These are phyloP conservation scores for Hedychridium roseum DNA, from an alignment of 2,888 invertebrate genomes.

Conservation along the genomic window DNA sequence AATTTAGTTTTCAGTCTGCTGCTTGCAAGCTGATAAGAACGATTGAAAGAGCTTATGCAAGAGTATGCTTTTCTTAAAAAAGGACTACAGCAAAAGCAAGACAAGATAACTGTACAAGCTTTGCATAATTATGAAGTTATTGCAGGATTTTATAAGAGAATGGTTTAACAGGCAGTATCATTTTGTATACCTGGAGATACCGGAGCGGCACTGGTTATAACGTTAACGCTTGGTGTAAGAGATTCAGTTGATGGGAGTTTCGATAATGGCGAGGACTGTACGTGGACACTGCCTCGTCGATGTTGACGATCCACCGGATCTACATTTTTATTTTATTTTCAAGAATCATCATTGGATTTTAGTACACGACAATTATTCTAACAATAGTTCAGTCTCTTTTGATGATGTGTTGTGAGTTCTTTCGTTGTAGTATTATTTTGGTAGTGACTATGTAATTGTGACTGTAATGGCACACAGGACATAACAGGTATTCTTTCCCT, in stretches of 20 bases:
- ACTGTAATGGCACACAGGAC: no score
- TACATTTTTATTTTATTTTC: conserved; percentile 34
- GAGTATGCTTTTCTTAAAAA: background rate
- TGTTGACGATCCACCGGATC: conserved; percentile 58
- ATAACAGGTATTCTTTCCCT: no score
- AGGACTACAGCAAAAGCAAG: background rate
- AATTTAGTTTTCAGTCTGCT: no score
- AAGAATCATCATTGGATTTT: no score
- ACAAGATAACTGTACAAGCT: conserved; percentile 17
- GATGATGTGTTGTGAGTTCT: no score
- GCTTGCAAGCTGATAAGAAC: no score
- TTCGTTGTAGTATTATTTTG: no score
- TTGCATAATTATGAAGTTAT: conserved; percentile 21
- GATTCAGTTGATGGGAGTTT: conserved; percentile 62
- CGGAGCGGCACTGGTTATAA: conserved; percentile 48
- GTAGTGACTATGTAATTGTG: no score
- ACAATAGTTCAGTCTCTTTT: no score
- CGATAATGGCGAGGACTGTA: conserved; percentile 52
- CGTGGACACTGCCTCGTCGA: conserved; percentile 50
- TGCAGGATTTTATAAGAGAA: conserved; percentile 21
- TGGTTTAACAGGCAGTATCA: conserved; percentile 21
- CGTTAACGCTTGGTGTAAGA: conserved; percentile 53
- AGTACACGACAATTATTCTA: no score
- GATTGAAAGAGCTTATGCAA: no score
- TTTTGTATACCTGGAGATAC: conserved; percentile 54